Evolutionary conservation across 2,888 invertebrate genomes (phyloP).

Genomic region (Drosophila leonis): DNA sequence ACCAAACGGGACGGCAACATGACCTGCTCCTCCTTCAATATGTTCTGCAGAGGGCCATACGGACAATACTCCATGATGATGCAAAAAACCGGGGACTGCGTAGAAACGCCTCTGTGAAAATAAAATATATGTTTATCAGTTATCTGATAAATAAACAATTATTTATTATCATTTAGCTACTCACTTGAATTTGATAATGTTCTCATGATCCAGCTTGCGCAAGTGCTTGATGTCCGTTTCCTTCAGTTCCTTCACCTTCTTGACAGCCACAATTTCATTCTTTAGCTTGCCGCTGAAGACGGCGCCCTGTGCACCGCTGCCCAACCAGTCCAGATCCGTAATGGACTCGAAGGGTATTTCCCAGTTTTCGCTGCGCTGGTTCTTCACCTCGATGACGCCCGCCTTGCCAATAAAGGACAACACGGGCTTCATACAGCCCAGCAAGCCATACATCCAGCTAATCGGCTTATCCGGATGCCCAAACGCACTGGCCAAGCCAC

Average conservation of each 20-base stretch:
- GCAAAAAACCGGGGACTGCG: conserved; percentile 95
- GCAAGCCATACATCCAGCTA: conserved; percentile 92
- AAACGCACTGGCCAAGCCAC: conserved; percentile 82
- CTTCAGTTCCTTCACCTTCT: conserved; percentile 95
- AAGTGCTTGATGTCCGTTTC: conserved; percentile 97
- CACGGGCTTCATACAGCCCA: conserved; percentile 95
- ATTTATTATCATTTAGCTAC: conserved; percentile 51
- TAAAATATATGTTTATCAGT: background rate
- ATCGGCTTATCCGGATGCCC: conserved; percentile 86
- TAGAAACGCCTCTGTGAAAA: conserved; percentile 93
- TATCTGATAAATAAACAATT: background rate
- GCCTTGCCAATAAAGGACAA: conserved; percentile 94
- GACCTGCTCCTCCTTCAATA: conserved; percentile 93
- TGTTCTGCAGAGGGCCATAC: conserved; percentile 96
- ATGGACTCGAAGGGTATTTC: conserved; percentile 97
- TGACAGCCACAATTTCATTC: conserved; percentile 96
- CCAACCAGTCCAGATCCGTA: conserved; percentile 94
- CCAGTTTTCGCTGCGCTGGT: conserved; percentile 91
- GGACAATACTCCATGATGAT: conserved; percentile 99
- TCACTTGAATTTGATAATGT: conserved; percentile 91
- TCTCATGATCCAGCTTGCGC: conserved; percentile 96
- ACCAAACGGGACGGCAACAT: conserved; percentile 94
- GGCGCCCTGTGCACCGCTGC: conserved; percentile 98
- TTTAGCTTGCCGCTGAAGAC: conserved; percentile 95
- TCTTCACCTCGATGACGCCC: conserved; percentile 89